Evolutionary conservation across 2,797 vertebrate genomes (phyloP), one percentile per base, ranked within the genome.

Genomic region (Eutrigla gurnardus): DNA sequence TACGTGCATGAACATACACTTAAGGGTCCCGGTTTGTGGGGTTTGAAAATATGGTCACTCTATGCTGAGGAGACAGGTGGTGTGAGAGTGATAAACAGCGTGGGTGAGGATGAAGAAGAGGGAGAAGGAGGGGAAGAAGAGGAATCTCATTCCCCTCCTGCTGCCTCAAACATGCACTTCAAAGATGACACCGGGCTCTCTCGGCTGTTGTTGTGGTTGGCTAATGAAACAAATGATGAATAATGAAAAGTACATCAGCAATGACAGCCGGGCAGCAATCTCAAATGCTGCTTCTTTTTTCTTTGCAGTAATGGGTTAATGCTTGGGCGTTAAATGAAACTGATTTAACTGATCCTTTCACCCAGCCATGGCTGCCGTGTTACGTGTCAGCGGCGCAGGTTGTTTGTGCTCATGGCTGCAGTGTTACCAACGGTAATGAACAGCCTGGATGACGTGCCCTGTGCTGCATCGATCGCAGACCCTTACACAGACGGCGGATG

Each of bases 341-440:
- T 50, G 63, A 57, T 3, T n/a, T n/a, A n/a, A n/a, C n/a, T n/a
- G n/a, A 12, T 83, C 63, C 65, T 37, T 68, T 55, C 55, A 12
- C 65, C 40, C 36, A 17, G 18, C 58, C 37, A 25, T 67, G 55
- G 60, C 58, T 18, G 46, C 39, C 65, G 80, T 75, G 65, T 65
- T 63, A 76, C 77, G 80, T 66, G 11, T 87, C 80, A 83, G 81
- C 57, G 65, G 59, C 83, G 46, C 61, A 68, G 86, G 83, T 77
- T 86, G 84, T 89, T 87, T 88, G 77, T 81, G 77, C 82, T 83
- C 73, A 71, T 81, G 83, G 79, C 70, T 45, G 57, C 68, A 43
- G 77, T 46, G 69, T 85, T 90, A 82, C 84, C 82, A 80, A 50
- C 83, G 58, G 85, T 93, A 92, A 93, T 92, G 86, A 94, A 90